Evolutionary conservation across 1,140 invertebrate species (phyloP).

Genomic region (Temnothorax nylanderi): DNA sequence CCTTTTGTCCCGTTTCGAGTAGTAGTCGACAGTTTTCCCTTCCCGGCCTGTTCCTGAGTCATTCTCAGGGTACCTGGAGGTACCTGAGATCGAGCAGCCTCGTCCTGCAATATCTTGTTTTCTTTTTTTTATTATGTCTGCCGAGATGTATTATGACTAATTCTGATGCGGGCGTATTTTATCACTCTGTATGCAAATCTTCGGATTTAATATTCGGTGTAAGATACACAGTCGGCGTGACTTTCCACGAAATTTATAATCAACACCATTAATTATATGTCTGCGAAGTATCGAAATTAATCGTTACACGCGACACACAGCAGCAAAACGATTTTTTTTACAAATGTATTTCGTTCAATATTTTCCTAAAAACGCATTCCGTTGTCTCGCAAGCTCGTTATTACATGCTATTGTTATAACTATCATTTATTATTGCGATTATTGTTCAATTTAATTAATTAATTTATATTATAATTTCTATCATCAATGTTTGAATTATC

Average conservation of each 20-base stretch:
- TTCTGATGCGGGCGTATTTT: not conserved
- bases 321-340: not conserved
- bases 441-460: conserved; percentile 25
- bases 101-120: not conserved
- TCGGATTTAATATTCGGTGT: not conserved
- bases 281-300: not conserved
- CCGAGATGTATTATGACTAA: conserved; percentile 21
- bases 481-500: conserved; percentile 18
- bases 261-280: not conserved
- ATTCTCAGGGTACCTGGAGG: conserved; percentile 13
- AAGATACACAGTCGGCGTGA: not conserved
- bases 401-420: not conserved
- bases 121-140: not conserved
- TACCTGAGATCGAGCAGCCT: conserved; percentile 26
- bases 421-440: conserved; percentile 11
- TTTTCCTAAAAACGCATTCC: not conserved
- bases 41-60: conserved; percentile 45
- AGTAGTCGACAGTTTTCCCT: conserved; percentile 38
- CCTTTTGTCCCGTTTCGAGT: conserved; percentile 47
- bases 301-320: not conserved
- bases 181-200: not conserved
- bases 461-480: conserved; percentile 21
- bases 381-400: not conserved
- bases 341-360: not conserved
- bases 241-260: not conserved